Evolutionary conservation across 2,888 invertebrate genomes (phyloP), one percentile per base, ranked within the genome.

Genomic region (Ichneumoninae sp.): DNA sequence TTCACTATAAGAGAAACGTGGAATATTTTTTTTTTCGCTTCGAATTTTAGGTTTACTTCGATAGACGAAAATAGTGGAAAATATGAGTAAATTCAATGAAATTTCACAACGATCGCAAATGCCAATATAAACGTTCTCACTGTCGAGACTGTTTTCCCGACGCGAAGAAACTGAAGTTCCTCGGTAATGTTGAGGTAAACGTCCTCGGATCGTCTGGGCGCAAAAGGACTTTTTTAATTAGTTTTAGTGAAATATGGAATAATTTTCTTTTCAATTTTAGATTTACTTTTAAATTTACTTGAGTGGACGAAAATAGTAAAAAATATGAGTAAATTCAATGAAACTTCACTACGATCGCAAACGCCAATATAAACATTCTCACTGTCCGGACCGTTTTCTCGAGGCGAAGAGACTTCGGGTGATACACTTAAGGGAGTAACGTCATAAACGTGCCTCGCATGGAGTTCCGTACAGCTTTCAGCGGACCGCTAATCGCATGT

Each of bases 401-500:
- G 26, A 26, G 19, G 22, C 26, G 4, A 57, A 57, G 57, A 26
- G 10, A 26, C 26, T 26, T 26, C 57, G 57, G 22, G 4, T 4
- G 57, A 26, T 26, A 57, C 16, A 57, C 22, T 57, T 57, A 10
- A 57, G 57, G 26, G 57, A 1, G 1, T 22, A 22, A 57, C 8
- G 22, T 10, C 57, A 7, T 26, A 57, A 57, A 57, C 57, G 57
- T 26, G 57, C 22, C 57, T 57, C 57, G 8, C 26, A 57, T 3
- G 57, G 13, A 26, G 13, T 57, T 26, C 8, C 13, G 22, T 10
- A 13, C 3, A 57, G 57, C 26, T 22, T 26, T 22, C 26, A 26
- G 57, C 26, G 57, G 57, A 26, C 22, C 26, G 26, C 57, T 57
- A 60, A 47, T 44, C 44, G 60, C 44, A 22, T 40, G n/a, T 60